Evolutionary conservation across 2,797 vertebrate genomes (phyloP).

Genomic region (Enteromius unitaeniatus): DNA sequence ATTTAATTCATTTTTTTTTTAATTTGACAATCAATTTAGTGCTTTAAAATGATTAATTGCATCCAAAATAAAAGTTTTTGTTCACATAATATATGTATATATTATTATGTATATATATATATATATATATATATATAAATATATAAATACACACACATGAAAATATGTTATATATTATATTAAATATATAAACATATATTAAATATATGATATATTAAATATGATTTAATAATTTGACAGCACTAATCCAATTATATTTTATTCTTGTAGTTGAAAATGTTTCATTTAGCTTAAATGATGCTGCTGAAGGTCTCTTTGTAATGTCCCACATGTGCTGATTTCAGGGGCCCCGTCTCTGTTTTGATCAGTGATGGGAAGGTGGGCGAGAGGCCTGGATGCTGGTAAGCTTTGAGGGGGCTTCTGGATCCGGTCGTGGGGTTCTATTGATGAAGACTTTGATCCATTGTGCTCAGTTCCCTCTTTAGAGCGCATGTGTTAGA

Average conservation of each 20-base stretch:
- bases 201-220: no score
- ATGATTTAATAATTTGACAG: no score
- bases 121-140: no score
- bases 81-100: no score
- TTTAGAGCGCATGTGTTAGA: slow-evolving; percentile 61
- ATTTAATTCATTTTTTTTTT: background rate
- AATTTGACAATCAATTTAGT: background rate
- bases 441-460: slow-evolving; percentile 60
- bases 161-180: no score
- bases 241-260: background rate
- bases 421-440: slow-evolving; percentile 64
- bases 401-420: slow-evolving; percentile 67
- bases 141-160: no score
- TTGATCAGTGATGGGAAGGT: slow-evolving; percentile 67
- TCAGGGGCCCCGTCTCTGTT: slow-evolving; percentile 64
- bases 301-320: slow-evolving; percentile 53
- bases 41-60: no score
- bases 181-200: no score
- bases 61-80: no score
- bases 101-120: no score
- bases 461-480: slow-evolving; percentile 59
- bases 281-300: background rate
- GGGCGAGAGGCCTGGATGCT: slow-evolving; percentile 56
- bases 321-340: slow-evolving; percentile 66
- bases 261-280: background rate